These are phyloP conservation scores for Cremastinae sp. DNA, from an alignment of 2,888 invertebrate species.

Conservation along the genomic window DNA sequence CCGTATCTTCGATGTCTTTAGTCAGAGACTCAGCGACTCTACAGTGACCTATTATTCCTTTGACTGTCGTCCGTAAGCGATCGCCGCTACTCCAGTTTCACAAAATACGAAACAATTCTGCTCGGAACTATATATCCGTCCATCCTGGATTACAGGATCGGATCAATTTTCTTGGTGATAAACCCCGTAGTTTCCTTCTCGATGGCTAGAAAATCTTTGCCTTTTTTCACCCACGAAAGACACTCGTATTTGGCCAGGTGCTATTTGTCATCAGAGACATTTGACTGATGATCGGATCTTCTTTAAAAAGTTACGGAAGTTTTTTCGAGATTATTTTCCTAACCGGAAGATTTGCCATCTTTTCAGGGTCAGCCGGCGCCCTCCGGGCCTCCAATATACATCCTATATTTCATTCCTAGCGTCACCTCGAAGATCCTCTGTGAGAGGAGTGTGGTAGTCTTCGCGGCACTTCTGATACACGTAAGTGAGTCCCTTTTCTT, in stretches of 20 bases:
- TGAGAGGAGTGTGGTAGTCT: background rate
- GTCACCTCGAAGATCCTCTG: background rate
- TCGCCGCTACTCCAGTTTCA: background rate
- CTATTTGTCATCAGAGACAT: constrained; percentile 37
- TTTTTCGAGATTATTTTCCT: background rate
- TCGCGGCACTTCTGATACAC: constrained; percentile 4
- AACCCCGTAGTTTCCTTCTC: constrained; percentile 31
- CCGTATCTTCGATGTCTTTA: constrained; percentile 31
- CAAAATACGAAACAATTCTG: constrained; percentile 12
- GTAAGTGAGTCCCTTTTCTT: constrained; percentile 28
- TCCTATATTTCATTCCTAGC: background rate
- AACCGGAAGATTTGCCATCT: background rate
- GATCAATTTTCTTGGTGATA: constrained; percentile 47
- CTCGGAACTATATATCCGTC: constrained; percentile 27
- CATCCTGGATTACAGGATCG: constrained; percentile 49
- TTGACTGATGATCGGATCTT: constrained; percentile 19
- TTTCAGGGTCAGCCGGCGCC: no score
- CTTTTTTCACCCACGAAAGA: constrained; percentile 19
- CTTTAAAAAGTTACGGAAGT: background rate
- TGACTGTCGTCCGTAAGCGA: no score
- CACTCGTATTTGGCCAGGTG: constrained; percentile 16
- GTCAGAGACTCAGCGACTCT: constrained; percentile 36
- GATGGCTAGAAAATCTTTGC: constrained; percentile 15
- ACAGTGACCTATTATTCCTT: background rate
- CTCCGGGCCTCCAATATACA: background rate